Evolutionary conservation across 2,113 vertebrate genomes (phyloP), one percentile per base, ranked within the genome.

Genomic region (Cyphomyrus plagiostoma): DNA sequence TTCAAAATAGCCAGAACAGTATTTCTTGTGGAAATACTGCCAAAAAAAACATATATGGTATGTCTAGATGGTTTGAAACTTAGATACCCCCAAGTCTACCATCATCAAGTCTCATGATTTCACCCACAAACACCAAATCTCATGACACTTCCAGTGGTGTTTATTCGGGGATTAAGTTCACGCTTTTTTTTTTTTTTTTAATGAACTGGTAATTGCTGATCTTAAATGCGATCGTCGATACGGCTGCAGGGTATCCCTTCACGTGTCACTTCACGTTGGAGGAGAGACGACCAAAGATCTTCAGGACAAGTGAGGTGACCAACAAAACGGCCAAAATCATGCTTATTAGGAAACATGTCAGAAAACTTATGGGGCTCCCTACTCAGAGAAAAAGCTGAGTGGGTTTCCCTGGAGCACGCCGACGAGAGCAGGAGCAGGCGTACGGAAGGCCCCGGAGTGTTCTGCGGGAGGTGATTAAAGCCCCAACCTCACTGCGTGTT

Each of bases 341-440:
- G 10, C 62, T 30, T 30, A 30, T 70, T 30, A 30, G 62, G 13
- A 30, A 30, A 30, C 9, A 10, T 30, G n/a, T 13, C 62, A 70
- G 3, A 4, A 13, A 70, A 26, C 9, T 10, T 26, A n/a, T 23
- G 23, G 56, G 23, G 23, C 21, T n/a, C 21, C 21, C 5, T 23
- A n/a, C 1, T 23, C 21, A 58, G 1, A 62, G 0, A 9, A 9
- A n/a, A n/a, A 8, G 5, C 0, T 62, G 23, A 9, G 92, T 92
- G 53, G 42, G 92, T 93, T 94, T 92, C 86, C 91, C n/a, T 88
- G 93, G 93, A 93, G 94, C 93, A 94, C 89, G 92, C 92, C 92
- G 88, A 94, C 89, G 11, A 49, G 45, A n/a, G 45, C 26, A 35
- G 17, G n/a, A 87, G 26, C 21, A 15, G 49, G 45, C 4, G 30